phyloP scores from a whole-genome alignment of 2,113 vertebrate genomes.

The Oplegnathus fasciatus region DNA sequence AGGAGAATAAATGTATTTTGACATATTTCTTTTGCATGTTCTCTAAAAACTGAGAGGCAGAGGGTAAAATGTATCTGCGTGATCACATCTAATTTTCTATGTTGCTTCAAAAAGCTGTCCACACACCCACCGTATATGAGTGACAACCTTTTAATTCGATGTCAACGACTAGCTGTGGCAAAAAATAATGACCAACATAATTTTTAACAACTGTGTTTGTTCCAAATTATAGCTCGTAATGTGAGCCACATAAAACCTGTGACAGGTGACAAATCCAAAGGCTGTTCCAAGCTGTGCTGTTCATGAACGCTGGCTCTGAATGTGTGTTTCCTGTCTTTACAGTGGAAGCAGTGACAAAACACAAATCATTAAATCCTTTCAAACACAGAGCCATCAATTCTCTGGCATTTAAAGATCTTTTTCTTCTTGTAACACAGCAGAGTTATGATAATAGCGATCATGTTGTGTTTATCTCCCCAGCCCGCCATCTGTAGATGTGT shows the following conservation, averaged over 20 bases:
- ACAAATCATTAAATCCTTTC: neutral
- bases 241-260: neutral
- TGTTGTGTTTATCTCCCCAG: conserved; percentile 2
- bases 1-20: too few relatives aligned
- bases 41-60: too few relatives aligned
- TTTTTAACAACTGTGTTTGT: neutral
- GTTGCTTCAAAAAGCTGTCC: neutral
- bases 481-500: conserved; percentile 1
- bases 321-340: neutral
- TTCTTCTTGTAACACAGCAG: neutral
- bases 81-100: neutral
- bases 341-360: neutral
- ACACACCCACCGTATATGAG: neutral
- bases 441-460: neutral
- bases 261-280: neutral
- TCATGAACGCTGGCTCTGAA: neutral
- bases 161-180: neutral
- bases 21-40: too few relatives aligned
- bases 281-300: neutral
- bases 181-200: neutral
- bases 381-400: neutral
- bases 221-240: neutral
- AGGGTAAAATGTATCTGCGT: too few relatives aligned
- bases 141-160: too few relatives aligned
- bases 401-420: conserved; percentile 5